phyloP scores from a whole-genome alignment of 1,140 invertebrate genomes.

The Ostrea denselamellosa region DNA sequence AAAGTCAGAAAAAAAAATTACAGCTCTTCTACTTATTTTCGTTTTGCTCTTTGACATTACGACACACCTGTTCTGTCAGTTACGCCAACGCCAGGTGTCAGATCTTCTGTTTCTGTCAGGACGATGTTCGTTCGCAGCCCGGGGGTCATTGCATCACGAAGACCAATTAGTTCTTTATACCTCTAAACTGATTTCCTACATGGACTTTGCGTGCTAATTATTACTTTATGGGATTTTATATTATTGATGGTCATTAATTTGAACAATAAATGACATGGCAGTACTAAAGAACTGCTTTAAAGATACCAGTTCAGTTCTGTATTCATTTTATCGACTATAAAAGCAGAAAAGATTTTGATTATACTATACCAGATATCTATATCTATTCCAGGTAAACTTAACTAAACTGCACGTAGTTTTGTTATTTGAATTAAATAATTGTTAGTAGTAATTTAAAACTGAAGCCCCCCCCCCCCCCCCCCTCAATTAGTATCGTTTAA shows the following conservation, averaged over 20 bases:
- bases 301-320: too few relatives aligned
- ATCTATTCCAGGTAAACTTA: too few relatives aligned
- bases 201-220: neutral
- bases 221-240: neutral
- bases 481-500: too few relatives aligned
- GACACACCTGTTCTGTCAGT: slow-evolving; percentile 6
- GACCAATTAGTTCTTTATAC: slow-evolving; percentile 1
- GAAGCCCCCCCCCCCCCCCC: too few relatives aligned
- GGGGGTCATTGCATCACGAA: neutral
- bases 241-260: neutral
- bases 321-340: too few relatives aligned
- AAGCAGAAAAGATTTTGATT: too few relatives aligned
- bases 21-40: neutral
- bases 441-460: too few relatives aligned
- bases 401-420: too few relatives aligned
- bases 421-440: too few relatives aligned
- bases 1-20: neutral
- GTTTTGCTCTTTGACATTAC: neutral
- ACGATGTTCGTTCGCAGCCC: neutral
- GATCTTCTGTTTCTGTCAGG: neutral
- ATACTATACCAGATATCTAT: too few relatives aligned
- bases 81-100: neutral
- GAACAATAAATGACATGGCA: too few relatives aligned
- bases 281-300: too few relatives aligned
- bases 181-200: neutral